These are phyloP conservation scores for Erythrolamprus reginae DNA, from an alignment of 2,113 vertebrate species.

Conservation along the genomic window DNA sequence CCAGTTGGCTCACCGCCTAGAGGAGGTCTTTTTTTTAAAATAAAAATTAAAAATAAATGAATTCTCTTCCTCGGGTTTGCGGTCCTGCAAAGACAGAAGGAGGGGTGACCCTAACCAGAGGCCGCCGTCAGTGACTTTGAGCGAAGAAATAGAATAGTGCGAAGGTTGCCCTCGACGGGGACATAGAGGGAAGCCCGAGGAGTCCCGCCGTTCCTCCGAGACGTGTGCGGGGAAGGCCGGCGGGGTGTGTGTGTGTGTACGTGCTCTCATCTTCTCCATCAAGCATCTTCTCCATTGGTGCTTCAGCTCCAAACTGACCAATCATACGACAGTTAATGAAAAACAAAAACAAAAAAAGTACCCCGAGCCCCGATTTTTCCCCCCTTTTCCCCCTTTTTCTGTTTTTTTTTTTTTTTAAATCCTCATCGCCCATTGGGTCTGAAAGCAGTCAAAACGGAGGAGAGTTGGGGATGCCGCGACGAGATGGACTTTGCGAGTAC, in stretches of 20 bases:
- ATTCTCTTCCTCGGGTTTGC: constrained; percentile 64
- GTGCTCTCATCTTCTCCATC: constrained; percentile 82
- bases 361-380: constrained; percentile 54
- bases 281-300: constrained; percentile 66
- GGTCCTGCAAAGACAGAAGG: constrained; percentile 59
- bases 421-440: constrained; percentile 69
- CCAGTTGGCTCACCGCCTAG: constrained; percentile 74
- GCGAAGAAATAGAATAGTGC: constrained; percentile 53
- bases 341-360: constrained; percentile 62
- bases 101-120: constrained; percentile 52
- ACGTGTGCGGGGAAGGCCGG: constrained; percentile 67
- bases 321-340: constrained; percentile 72
- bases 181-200: constrained; percentile 43
- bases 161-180: constrained; percentile 59
- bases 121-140: constrained; percentile 61
- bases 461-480: constrained; percentile 58
- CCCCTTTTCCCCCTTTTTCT: too few relatives aligned
- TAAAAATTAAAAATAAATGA: constrained; percentile 62
- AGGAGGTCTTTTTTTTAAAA: too few relatives aligned
- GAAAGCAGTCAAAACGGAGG: constrained; percentile 70
- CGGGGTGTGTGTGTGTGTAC: constrained; percentile 45
- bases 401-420: constrained; percentile 53
- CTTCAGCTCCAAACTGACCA: constrained; percentile 85
- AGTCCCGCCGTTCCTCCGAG: constrained; percentile 52
- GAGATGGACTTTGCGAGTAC: constrained; percentile 75